These are phyloP conservation scores for Capromys pilorides DNA, from an alignment of 2,797 vertebrate species.

Conservation along the genomic window DNA sequence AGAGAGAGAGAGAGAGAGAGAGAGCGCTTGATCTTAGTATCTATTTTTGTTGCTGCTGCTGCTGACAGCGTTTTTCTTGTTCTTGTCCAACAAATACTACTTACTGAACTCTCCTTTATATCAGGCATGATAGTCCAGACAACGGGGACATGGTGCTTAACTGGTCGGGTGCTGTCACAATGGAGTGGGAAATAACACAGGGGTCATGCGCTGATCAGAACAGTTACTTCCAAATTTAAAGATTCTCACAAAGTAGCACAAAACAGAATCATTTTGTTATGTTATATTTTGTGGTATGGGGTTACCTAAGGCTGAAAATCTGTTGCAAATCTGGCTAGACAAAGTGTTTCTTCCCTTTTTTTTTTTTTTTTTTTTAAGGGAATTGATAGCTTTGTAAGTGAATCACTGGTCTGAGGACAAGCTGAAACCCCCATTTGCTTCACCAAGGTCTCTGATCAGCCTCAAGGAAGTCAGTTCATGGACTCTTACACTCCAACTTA, in stretches of 20 bases:
- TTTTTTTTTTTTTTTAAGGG: neutral
- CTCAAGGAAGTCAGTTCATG: neutral
- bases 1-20: no score
- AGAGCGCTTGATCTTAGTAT: no score
- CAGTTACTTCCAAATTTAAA: neutral
- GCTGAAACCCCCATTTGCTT: slow-evolving; percentile 43
- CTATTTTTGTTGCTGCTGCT: neutral
- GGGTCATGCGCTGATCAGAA: neutral
- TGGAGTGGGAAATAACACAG: neutral
- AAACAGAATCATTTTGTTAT: neutral
- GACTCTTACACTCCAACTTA: slow-evolving; percentile 28
- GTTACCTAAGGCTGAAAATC: slow-evolving; percentile 1
- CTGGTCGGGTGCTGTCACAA: neutral
- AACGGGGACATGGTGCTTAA: neutral
- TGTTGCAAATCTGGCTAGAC: neutral
- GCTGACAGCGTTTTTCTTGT: neutral
- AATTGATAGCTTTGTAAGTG: neutral
- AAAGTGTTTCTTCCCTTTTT: neutral
- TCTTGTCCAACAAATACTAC: neutral
- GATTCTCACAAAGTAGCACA: neutral
- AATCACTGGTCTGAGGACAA: slow-evolving; percentile 21
- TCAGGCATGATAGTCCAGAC: neutral
- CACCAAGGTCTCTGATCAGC: neutral
- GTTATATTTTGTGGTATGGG: neutral
- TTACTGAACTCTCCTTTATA: neutral